A percentile compares a stretch with the other conserved stretches of the same genome.
Conservation (phyloP, 2,797 vertebrate species). For the Hirundo rustica region DNA sequence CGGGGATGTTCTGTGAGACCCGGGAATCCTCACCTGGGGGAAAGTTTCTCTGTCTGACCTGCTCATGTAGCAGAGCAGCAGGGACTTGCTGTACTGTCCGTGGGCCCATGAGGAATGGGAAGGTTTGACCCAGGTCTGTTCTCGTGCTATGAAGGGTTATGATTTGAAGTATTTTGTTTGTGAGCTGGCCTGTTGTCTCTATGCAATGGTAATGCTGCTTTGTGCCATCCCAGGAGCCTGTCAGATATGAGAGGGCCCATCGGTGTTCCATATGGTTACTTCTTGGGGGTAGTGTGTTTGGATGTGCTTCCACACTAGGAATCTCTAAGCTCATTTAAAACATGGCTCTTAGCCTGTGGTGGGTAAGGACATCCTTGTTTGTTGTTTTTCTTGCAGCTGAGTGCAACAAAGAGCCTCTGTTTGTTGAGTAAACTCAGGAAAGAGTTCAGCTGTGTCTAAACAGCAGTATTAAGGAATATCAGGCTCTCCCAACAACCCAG, state of each 20-base stretch:
- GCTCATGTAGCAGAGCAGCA: not conserved
- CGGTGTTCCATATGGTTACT: not conserved
- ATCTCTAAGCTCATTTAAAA: not conserved
- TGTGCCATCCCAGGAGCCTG: not conserved
- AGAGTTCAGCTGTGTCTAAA: not conserved
- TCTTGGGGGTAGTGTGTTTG: not conserved
- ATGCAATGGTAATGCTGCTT: not conserved
- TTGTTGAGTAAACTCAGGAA: not conserved
- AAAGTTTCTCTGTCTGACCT: not conserved
- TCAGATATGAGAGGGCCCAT: not conserved
- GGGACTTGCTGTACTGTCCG: fast-evolving
- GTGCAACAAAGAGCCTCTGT: not conserved
- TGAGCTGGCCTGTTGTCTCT: not conserved
- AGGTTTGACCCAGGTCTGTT: not conserved
- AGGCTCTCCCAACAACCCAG: not conserved
- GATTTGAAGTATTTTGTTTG: not conserved
- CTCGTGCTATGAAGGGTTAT: fast-evolving
- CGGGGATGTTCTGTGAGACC: fast-evolving
- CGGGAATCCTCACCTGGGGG: not conserved
- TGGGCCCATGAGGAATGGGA: not conserved
- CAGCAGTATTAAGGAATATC: not conserved
- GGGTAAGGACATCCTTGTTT: not conserved
- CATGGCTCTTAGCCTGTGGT: not conserved
- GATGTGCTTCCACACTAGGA: not conserved
- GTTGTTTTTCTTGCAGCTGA: not conserved